phyloP scores from a whole-genome alignment of 2,888 invertebrate species.

The Nymphalis c-album region DNA sequence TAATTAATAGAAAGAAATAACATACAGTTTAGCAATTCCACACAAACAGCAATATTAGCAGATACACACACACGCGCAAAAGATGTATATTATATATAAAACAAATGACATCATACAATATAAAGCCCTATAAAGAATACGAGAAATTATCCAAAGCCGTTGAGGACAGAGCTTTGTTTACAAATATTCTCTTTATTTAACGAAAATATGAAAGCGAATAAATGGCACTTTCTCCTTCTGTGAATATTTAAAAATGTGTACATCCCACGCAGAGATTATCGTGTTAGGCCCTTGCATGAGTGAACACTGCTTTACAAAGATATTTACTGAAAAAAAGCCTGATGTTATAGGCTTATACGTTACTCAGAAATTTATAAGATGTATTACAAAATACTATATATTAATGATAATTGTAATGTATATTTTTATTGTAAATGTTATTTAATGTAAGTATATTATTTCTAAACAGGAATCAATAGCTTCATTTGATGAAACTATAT shows the following conservation, averaged over 20 bases:
- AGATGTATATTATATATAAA: not conserved
- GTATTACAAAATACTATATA: too few species aligned
- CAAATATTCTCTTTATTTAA: constrained; percentile 19
- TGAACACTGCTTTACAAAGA: constrained; percentile 6
- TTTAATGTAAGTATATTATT: too few species aligned
- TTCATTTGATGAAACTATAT: too few species aligned
- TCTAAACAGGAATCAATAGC: too few species aligned
- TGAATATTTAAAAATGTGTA: constrained; percentile 24
- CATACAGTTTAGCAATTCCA: too few species aligned
- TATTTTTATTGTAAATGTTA: too few species aligned
- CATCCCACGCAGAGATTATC: constrained; percentile 13
- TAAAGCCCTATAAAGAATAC: constrained; percentile 5
- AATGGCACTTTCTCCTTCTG: constrained; percentile 14
- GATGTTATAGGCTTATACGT: too few species aligned
- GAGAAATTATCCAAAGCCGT: constrained; percentile 13
- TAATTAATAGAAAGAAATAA: too few species aligned
- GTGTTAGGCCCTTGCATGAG: constrained; percentile 11
- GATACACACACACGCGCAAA: not conserved
- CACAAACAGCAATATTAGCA: not conserved
- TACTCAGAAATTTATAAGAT: too few species aligned
- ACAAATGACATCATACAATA: not conserved
- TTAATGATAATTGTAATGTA: too few species aligned
- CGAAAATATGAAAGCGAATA: constrained; percentile 21
- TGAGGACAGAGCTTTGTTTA: constrained; percentile 21
- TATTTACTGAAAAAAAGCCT: not conserved